Conservation (phyloP, 2,888 invertebrate genomes). For the Schizotus pectinicornis region DNA sequence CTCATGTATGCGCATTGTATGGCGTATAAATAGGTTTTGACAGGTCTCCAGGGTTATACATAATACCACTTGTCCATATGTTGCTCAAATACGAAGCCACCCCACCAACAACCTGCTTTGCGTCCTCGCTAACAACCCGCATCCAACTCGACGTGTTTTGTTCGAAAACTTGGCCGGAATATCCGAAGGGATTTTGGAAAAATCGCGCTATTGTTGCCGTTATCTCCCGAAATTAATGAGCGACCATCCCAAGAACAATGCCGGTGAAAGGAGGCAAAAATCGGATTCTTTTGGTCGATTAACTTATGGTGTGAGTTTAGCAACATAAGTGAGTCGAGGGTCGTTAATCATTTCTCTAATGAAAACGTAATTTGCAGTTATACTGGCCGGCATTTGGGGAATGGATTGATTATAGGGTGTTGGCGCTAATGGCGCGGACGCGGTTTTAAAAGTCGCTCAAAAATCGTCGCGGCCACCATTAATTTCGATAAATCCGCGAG, state of each 20-base stretch:
- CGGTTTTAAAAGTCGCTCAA: constrained; percentile 41
- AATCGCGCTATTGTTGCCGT: constrained; percentile 13
- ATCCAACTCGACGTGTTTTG: constrained; percentile 6
- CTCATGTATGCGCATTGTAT: constrained; percentile 49
- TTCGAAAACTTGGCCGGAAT: constrained; percentile 15
- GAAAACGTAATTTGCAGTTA: constrained; percentile 47
- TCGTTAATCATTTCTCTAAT: constrained; percentile 51
- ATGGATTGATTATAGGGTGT: constrained; percentile 27
- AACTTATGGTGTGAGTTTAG: constrained; percentile 49
- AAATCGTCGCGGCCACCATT: constrained; percentile 26
- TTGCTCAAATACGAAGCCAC: constrained; percentile 44
- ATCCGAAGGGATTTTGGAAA: constrained; percentile 10
- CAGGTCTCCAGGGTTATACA: constrained; percentile 57
- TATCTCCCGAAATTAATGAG: constrained; percentile 22
- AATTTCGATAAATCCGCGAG: constrained; percentile 17
- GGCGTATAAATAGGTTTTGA: constrained; percentile 57
- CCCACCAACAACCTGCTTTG: constrained; percentile 36
- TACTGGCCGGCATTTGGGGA: constrained; percentile 2
- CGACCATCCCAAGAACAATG: constrained; percentile 13
- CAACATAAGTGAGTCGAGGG: constrained; percentile 42
- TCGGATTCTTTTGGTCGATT: constrained; percentile 48
- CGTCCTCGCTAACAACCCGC: background rate
- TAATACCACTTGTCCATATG: constrained; percentile 61
- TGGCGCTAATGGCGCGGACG: constrained; percentile 31
- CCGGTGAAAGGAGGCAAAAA: constrained; percentile 10